Base-by-base conservation (phyloP, 1,140 invertebrate species). In the Euura saliciscinereae region DNA sequence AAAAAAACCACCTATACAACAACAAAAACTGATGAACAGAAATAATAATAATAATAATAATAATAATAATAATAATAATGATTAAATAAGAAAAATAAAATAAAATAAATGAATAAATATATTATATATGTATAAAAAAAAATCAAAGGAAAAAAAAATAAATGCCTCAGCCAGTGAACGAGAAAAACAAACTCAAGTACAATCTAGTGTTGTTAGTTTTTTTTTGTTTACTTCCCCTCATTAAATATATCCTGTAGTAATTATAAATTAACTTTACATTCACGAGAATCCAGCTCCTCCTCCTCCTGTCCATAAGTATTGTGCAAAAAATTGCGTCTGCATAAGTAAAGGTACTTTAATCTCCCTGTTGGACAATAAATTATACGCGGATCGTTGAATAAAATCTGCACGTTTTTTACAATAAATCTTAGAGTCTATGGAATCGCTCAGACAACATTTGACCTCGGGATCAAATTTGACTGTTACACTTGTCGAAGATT, bases 41-140 rank as follows among this genome's bases (percentile, higher is more conserved):
- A 28, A 28, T 28, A 28, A 28, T 28, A 28, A 28, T 28, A 28
- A 28, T 28, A 28, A 28, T 28, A 28, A 28, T 28, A 28, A 28
- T 28, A 28, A 28, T 28, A 28, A 28, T 28, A 28, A 28, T 28
- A 28, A 28, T 28, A 28, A 28, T 28, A 28, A 28, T 28, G 28
- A 28, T 28, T 28, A 28, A 28, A 28, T 28, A 28, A 28, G 46
- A 51, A 51, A 51, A 51, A n/a, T 51, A 2, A 51, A 28, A n/a
- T 51, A n/a, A 51, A 51, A 51, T 51, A n/a, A 51, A 51, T 51
- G n/a, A 51, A 51, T 51, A 51, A 51, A 51, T 51, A 51, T 51
- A 51, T 51, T 51, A 51, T 51, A 51, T 51, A 51, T 51, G 46
- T 51, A 51, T 51, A 51, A 51, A 51, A 51, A 51, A 51, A 51